Evolutionary conservation across 2,888 invertebrate genomes (phyloP).

Genomic region (Chrysolina haemoptera): DNA sequence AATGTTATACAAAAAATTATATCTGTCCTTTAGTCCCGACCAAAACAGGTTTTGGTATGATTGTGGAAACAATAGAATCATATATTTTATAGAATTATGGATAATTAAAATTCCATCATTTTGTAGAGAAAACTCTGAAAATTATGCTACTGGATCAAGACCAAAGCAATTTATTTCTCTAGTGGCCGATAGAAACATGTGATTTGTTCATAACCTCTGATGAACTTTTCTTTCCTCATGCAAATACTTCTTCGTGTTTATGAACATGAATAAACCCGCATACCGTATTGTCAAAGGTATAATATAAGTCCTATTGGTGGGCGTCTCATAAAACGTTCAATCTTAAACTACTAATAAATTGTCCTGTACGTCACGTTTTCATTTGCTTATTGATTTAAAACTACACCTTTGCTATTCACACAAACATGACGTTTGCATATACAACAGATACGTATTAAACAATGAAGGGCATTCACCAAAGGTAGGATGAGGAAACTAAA

Average conservation of each 20-base stretch:
- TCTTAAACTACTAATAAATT: conserved; percentile 9
- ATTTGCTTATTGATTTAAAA: conserved; percentile 4
- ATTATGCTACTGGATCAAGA: too few species aligned
- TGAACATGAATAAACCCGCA: not conserved
- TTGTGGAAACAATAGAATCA: too few species aligned
- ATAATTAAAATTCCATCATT: too few species aligned
- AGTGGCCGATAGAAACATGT: not conserved
- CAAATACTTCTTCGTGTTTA: conserved; percentile 4
- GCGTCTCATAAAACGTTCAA: conserved; percentile 16
- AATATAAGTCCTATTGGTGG: conserved; percentile 3
- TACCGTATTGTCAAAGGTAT: conserved; percentile 7
- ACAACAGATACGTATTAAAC: not conserved
- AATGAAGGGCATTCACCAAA: not conserved
- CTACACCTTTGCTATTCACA: not conserved
- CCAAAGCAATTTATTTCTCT: not conserved
- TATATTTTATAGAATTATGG: too few species aligned
- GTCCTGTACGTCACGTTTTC: not conserved
- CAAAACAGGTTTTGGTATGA: too few species aligned
- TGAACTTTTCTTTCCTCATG: conserved; percentile 1
- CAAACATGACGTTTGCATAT: not conserved
- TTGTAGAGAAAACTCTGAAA: too few species aligned
- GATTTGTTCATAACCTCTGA: not conserved
- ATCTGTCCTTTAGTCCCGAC: too few species aligned
- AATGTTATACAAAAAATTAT: too few species aligned
- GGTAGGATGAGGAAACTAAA: too few species aligned